These are phyloP conservation scores for Andricus quercusramuli DNA, from an alignment of 2,888 invertebrate genomes.

Conservation along the genomic window DNA sequence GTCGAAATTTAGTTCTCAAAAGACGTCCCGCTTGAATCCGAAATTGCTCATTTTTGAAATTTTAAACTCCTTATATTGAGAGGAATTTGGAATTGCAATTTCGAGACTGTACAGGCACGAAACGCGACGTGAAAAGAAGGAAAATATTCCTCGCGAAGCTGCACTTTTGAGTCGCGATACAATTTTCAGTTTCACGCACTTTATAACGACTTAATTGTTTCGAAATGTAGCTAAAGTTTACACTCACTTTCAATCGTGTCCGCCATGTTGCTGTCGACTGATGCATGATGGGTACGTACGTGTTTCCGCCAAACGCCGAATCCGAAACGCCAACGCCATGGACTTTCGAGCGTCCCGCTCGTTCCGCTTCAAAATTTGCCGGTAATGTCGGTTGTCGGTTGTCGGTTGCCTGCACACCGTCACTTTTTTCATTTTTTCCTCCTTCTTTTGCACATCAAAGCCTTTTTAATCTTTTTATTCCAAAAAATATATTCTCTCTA, in stretches of 20 bases:
- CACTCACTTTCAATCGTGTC: slow-evolving; percentile 90
- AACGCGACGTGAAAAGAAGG: slow-evolving; percentile 25
- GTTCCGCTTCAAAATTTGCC: slow-evolving; percentile 41
- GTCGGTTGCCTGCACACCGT: too few relatives aligned
- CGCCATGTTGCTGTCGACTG: slow-evolving; percentile 85
- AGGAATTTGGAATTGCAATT: slow-evolving; percentile 65
- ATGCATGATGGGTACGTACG: slow-evolving; percentile 29
- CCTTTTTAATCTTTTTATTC: too few relatives aligned
- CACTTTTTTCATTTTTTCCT: too few relatives aligned
- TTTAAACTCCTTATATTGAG: slow-evolving; percentile 71
- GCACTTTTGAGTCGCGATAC: slow-evolving; percentile 46
- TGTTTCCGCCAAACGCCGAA: slow-evolving; percentile 10
- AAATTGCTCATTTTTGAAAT: slow-evolving; percentile 77
- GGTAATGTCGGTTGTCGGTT: slow-evolving; percentile 1
- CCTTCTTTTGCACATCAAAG: too few relatives aligned
- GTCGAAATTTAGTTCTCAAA: slow-evolving; percentile 55
- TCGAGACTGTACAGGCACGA: slow-evolving; percentile 29
- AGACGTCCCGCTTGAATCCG: slow-evolving; percentile 74
- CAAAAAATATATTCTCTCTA: too few relatives aligned
- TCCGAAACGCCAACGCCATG: slow-evolving; percentile 16
- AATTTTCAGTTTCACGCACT: slow-evolving; percentile 47
- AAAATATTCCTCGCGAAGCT: slow-evolving; percentile 45
- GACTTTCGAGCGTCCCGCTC: neutral
- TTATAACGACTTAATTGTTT: slow-evolving; percentile 60
- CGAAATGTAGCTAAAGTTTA: slow-evolving; percentile 79